Conservation (phyloP, 1,140 invertebrate species). For the Archegozetes longisetosus region DNA sequence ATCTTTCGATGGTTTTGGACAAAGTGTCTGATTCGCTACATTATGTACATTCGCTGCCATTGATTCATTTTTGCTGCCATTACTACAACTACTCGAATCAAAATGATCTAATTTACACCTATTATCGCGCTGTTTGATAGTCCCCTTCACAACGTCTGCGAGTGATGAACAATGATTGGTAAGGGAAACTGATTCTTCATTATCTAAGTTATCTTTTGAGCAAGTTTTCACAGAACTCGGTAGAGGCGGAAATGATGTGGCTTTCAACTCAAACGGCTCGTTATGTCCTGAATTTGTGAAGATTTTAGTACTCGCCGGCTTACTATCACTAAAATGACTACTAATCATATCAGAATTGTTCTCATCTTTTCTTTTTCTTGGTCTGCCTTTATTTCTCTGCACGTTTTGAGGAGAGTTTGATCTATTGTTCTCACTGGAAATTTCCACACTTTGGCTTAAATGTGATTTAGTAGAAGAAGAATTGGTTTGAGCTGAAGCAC, state of each 20-base stretch:
- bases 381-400: neutral
- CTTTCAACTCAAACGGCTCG: constrained; percentile 56
- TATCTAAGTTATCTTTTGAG: neutral
- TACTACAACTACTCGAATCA: neutral
- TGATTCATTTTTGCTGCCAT: neutral
- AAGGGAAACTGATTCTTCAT: neutral
- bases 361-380: neutral
- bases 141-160: neutral
- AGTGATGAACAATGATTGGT: neutral
- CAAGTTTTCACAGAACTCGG: constrained; percentile 36
- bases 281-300: constrained; percentile 14
- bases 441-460: neutral
- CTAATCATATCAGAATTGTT: neutral
- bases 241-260: constrained; percentile 59
- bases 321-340: neutral
- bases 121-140: neutral
- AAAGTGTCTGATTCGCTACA: neutral
- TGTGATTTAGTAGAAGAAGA: neutral
- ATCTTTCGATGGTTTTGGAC: neutral
- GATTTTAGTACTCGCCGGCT: constrained; percentile 6
- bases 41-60: neutral
- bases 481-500: neutral
- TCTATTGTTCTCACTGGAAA: neutral
- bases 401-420: neutral
- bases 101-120: too few relatives aligned